These are phyloP conservation scores for Lingula anatina DNA, from an alignment of 2,888 invertebrate species.

Conservation along the genomic window DNA sequence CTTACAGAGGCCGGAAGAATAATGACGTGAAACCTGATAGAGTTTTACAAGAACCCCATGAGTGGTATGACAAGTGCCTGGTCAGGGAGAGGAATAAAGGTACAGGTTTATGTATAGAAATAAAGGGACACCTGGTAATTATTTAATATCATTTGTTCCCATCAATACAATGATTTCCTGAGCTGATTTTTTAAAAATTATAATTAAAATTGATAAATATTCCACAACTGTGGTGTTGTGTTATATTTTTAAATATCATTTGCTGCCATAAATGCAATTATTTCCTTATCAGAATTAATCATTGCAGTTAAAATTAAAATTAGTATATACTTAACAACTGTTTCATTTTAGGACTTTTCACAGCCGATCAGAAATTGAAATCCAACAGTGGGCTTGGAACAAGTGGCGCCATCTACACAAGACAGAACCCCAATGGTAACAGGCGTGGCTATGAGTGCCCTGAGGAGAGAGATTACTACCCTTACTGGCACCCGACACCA, in stretches of 20 bases:
- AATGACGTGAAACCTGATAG: slow-evolving; percentile 22
- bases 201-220: no score
- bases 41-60: slow-evolving; percentile 47
- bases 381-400: slow-evolving; percentile 35
- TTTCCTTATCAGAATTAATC: no score
- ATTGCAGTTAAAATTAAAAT: no score
- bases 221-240: no score
- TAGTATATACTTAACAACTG: no score
- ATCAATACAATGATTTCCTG: no score
- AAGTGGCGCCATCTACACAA: slow-evolving; percentile 42
- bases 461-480: slow-evolving; percentile 51
- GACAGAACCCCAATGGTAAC: slow-evolving; percentile 48
- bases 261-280: no score
- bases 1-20: slow-evolving; percentile 18
- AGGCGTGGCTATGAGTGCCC: slow-evolving; percentile 51
- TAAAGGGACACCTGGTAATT: no score
- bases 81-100: slow-evolving; percentile 44
- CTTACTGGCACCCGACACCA: slow-evolving; percentile 51
- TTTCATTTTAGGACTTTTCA: slow-evolving; percentile 50
- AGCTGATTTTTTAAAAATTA: no score
- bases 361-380: slow-evolving; percentile 46
- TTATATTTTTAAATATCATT: no score
- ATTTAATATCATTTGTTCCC: no score
- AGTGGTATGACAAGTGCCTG: slow-evolving; percentile 47
- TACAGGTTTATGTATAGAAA: no score